Evolutionary conservation across 2,888 invertebrate species (phyloP), one percentile per base, ranked within the genome.

Genomic region (Agapetus fuscipes): DNA sequence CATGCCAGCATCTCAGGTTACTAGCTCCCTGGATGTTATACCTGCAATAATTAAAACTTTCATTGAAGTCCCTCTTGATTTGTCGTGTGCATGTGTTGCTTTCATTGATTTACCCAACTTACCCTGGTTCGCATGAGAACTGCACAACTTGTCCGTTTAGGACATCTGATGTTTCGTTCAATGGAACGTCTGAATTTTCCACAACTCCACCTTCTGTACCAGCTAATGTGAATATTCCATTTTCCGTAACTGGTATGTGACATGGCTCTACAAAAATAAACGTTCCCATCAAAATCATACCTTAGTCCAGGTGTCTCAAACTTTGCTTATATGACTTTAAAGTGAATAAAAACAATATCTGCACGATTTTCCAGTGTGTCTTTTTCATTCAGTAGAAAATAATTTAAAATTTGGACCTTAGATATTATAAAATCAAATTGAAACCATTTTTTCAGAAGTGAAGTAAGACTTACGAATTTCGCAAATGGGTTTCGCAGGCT

Each of bases 401-500:
- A n/a, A n/a, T n/a, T n/a, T n/a, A n/a, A n/a, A n/a, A n/a, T n/a
- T n/a, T n/a, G n/a, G n/a, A n/a, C n/a, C n/a, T n/a, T n/a, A n/a
- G n/a, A n/a, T n/a, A n/a, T n/a, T n/a, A n/a, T n/a, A n/a, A n/a
- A n/a, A n/a, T n/a, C n/a, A n/a, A n/a, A n/a, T n/a, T n/a, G n/a
- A n/a, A n/a, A n/a, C n/a, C n/a, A n/a, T n/a, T n/a, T n/a, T n/a
- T n/a, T n/a, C n/a, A n/a, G n/a, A n/a, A n/a, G n/a, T n/a, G n/a
- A n/a, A n/a, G n/a, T n/a, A n/a, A n/a, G n/a, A 34, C 76, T 74
- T 67, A 87, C 87, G 67, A 54, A 88, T 81, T 54, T 79, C 70
- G 58, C 91, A 93, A 51, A 75, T 74, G 0, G 91, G 90, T 50
- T 78, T 80, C 45, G 76, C 76, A 0, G 88, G 88, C 52, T 80